Evolutionary conservation across 2,797 vertebrate species (phyloP), one percentile per base, ranked within the genome.

Genomic region (Lagocephalus sceleratus): DNA sequence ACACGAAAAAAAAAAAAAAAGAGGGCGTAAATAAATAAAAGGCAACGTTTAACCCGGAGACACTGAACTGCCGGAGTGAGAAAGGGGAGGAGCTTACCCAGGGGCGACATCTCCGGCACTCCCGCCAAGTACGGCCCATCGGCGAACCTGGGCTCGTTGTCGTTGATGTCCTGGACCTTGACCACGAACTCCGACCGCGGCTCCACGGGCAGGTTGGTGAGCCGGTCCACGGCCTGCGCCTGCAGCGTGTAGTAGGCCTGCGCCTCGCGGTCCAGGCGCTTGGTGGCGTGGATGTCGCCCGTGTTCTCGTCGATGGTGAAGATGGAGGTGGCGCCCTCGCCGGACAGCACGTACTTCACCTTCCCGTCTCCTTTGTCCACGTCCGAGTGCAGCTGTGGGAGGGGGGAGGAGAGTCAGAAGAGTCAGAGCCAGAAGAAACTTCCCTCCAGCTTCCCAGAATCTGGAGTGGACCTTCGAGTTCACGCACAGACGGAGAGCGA

Each of bases 271-370:
- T 99, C 96, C 46, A 99, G 91, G 44, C 95, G 91, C 86, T 98
- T 98, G 6, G 93, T 96, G 59, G 96, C 96, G 23, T 99, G 96
- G 82, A 99, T 98, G 67, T 99, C 96, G 7, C 96, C 96, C 0
- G 96, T 99, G 89, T 94, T 95, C 87, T 98, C 95, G 76, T 98
- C 96, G 66, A 99, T 98, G 87, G 94, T 96, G 88, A 98, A 98
- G 89, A 99, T 96, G 81, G 95, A 96, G 81, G 94, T 90, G 57
- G 96, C 92, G 53, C 96, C 96, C 78, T 99, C 95, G 0, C 96
- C 96, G 17, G 92, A 90, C 78, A 98, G 85, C 81, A 98, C 94
- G 60, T 99, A 99, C 89, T 95, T 97, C 86, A 99, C 94, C 71
- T 93, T 94, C 73, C 94, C 94, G 29, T 97, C 94, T 65, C 96